Conservation (phyloP, 2,113 vertebrate genomes). For the Salvator merianae region DNA sequence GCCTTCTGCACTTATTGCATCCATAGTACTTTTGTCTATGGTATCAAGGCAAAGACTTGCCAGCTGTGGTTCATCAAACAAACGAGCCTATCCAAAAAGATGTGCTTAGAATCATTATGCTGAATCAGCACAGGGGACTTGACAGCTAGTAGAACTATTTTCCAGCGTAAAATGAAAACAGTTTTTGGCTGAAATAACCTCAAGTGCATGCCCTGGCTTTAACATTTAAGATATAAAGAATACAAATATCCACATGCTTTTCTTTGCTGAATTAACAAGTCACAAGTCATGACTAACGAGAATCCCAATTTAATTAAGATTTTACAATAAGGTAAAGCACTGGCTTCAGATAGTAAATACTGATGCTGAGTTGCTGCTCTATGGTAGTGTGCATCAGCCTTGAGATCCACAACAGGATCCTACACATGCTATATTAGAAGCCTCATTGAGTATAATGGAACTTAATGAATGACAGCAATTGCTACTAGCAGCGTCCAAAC, state of each 20-base stretch:
- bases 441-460: background rate
- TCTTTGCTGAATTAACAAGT: background rate
- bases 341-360: background rate
- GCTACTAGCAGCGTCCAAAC: no score
- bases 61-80: conserved; percentile 94
- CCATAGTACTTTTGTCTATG: conserved; percentile 92
- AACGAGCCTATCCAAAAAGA: conserved; percentile 79
- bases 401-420: background rate
- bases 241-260: background rate
- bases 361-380: background rate
- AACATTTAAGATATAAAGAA: background rate
- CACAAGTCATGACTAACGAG: background rate
- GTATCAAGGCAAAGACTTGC: conserved; percentile 92
- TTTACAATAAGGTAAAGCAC: background rate
- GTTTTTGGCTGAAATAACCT: background rate
- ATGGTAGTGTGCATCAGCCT: background rate
- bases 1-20: conserved; percentile 91
- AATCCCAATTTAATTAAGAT: background rate
- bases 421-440: background rate
- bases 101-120: background rate
- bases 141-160: conserved; percentile 3
- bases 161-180: background rate
- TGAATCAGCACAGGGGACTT: background rate
- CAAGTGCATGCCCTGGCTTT: background rate
- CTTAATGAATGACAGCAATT: no score